phyloP scores from a whole-genome alignment of 92 coral and sea anemone species.

The Zoanthus gigantus region DNA sequence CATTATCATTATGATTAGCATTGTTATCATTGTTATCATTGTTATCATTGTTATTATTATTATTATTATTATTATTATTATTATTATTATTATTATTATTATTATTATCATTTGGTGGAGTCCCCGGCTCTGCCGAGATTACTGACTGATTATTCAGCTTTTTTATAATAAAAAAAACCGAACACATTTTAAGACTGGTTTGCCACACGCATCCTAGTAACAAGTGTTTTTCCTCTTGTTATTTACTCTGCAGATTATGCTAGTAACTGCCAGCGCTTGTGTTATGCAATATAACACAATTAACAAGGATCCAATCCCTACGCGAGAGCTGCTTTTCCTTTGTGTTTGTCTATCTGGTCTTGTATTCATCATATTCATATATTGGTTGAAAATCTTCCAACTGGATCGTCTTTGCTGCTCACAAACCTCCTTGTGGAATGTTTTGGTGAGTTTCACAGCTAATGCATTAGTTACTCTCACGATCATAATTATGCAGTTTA shows the following conservation, averaged over 20 bases:
- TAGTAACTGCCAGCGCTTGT: background rate
- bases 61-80: too few species aligned
- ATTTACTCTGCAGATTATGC: conserved; percentile 15
- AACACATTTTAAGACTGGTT: too few species aligned
- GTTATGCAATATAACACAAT: conserved; percentile 14
- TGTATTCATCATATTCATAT: conserved; percentile 15
- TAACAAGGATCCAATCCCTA: conserved; percentile 12
- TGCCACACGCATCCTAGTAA: too few species aligned
- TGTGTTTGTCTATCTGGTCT: background rate
- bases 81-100: too few species aligned
- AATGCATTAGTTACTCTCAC: background rate
- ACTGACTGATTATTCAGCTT: too few species aligned
- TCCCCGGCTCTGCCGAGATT: too few species aligned
- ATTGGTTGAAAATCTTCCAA: conserved; percentile 27
- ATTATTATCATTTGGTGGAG: too few species aligned
- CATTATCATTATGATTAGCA: too few species aligned
- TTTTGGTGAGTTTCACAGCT: conserved; percentile 24
- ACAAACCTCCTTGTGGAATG: background rate
- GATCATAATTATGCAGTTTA: background rate
- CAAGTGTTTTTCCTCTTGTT: background rate
- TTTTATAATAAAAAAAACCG: too few species aligned
- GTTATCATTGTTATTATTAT: too few species aligned
- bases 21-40: too few species aligned
- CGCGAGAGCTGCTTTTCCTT: conserved; percentile 30
- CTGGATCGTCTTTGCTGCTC: conserved; percentile 17